These are phyloP conservation scores for Akabosia matsudoensis DNA, from an alignment of 1,140 invertebrate genomes.

Conservation along the genomic window DNA sequence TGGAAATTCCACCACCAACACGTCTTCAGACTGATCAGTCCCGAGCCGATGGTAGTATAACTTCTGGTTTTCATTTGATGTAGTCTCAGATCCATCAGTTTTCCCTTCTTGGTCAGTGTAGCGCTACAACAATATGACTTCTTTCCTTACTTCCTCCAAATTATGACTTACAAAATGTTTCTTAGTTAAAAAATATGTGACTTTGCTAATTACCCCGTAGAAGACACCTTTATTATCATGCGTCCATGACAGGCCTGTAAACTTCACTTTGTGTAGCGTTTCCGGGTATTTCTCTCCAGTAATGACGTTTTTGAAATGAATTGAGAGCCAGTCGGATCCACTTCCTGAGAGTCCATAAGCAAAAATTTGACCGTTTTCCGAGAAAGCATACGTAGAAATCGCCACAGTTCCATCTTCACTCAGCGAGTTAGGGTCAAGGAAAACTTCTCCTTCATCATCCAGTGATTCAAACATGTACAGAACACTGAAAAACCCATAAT, in stretches of 20 bases:
- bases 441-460: conserved; percentile 75
- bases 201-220: conserved; percentile 65
- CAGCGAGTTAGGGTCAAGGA: conserved; percentile 90
- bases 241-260: conserved; percentile 86
- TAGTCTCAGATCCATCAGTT: conserved; percentile 86
- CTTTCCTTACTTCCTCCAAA: too few relatives aligned
- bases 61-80: conserved; percentile 83
- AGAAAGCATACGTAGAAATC: conserved; percentile 73
- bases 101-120: conserved; percentile 76
- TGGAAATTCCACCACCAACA: conserved; percentile 84
- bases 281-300: conserved; percentile 85
- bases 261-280: conserved; percentile 85
- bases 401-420: conserved; percentile 91
- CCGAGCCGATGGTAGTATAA: conserved; percentile 87
- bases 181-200: conserved; percentile 1
- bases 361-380: conserved; percentile 83
- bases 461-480: conserved; percentile 84
- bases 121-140: conserved; percentile 51
- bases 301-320: conserved; percentile 74
- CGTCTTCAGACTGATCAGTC: conserved; percentile 81
- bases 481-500: conserved; percentile 67
- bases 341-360: conserved; percentile 87
- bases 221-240: conserved; percentile 93
- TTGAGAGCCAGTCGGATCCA: conserved; percentile 93
- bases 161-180: not conserved